Evolutionary conservation across 2,113 vertebrate genomes (phyloP).

Genomic region (Glaucidium brasilianum): DNA sequence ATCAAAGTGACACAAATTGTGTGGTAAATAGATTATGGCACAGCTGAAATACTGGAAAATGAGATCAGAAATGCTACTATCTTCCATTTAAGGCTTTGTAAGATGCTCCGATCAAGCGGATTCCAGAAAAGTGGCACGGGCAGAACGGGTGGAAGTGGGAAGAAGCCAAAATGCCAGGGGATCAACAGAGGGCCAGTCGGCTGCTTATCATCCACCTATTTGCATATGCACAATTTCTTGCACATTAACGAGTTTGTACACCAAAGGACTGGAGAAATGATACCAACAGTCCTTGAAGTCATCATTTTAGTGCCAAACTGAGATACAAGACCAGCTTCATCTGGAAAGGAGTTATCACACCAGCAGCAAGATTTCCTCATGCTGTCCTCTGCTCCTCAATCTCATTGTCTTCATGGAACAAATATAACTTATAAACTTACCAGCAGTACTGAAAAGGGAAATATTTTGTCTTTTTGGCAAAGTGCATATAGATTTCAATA

Average conservation of each 20-base stretch:
- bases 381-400: background rate
- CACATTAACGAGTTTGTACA: constrained; percentile 11
- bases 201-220: background rate
- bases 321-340: background rate
- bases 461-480: background rate
- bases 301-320: background rate
- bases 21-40: constrained; percentile 81
- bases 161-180: constrained; percentile 45
- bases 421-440: background rate
- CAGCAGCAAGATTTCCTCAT: background rate
- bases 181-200: fast-evolving
- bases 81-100: constrained; percentile 53
- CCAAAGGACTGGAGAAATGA: background rate
- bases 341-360: background rate
- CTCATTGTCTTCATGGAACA: background rate
- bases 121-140: background rate
- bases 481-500: background rate
- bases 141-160: background rate
- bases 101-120: constrained; percentile 9
- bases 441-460: background rate
- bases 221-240: constrained; percentile 15
- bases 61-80: constrained; percentile 78
- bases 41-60: constrained; percentile 81
- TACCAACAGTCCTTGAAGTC: constrained; percentile 34
- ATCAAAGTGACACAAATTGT: constrained; percentile 84